Conservation (phyloP, 2,797 vertebrate genomes). For the Gymnothorax javanicus region DNA sequence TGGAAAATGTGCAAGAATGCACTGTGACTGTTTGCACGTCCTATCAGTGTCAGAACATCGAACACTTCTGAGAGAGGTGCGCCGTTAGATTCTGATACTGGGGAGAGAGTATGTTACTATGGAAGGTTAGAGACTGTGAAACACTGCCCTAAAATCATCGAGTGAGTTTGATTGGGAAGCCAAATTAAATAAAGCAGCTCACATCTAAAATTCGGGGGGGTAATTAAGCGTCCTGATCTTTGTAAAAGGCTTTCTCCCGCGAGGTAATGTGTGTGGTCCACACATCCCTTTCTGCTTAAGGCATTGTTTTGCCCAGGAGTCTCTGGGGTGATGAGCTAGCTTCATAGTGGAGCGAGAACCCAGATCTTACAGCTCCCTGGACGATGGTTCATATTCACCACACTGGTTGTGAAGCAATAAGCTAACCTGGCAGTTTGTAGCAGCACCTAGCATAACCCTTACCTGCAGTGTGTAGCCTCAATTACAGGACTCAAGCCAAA, state of each 20-base stretch:
- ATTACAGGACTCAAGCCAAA: constrained; percentile 49
- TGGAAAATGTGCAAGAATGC: too few relatives aligned
- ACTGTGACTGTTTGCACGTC: too few relatives aligned
- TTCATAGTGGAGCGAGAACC: background rate
- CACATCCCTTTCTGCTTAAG: background rate
- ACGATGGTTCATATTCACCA: constrained; percentile 5
- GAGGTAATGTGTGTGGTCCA: background rate
- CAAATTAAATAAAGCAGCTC: background rate
- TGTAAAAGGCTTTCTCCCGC: background rate
- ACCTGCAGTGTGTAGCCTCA: constrained; percentile 41
- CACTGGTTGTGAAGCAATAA: constrained; percentile 39
- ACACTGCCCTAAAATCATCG: background rate
- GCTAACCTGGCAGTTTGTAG: constrained; percentile 34
- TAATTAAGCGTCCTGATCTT: constrained; percentile 7
- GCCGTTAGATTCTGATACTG: too few relatives aligned
- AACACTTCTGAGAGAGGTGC: too few relatives aligned
- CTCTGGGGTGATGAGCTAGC: background rate
- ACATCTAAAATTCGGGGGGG: background rate
- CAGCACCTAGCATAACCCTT: constrained; percentile 22
- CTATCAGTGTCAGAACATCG: too few relatives aligned
- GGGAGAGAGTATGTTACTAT: too few relatives aligned
- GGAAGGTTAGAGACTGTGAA: too few relatives aligned
- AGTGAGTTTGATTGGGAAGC: background rate
- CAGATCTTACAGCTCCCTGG: background rate
- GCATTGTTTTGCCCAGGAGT: background rate